Base-by-base conservation (phyloP, 1,140 invertebrate genomes). In the Rhopalosiphum maidis region DNA sequence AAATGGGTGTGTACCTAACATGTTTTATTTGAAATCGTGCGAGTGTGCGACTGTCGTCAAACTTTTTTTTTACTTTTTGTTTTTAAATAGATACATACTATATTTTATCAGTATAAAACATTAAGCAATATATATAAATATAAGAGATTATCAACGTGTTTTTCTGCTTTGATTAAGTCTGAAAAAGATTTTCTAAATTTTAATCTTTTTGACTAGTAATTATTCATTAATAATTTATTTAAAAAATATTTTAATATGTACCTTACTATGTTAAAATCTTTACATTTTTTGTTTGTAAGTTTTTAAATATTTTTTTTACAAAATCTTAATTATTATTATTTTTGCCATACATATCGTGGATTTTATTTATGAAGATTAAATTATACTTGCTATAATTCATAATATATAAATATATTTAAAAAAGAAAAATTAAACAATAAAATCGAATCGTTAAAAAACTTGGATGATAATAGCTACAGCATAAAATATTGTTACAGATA, bases 21-120 rank as follows among this genome's bases (percentile, higher is more conserved):
- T 37, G 82, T 83, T 68, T 68, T 68, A 68, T 83, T 83, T 83
- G 82, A 83, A 83, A 83, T 41, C 82, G 82, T 83, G 82, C 48
- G 48, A 48, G 15, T 48, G 48, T 48, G 46, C 77, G 82, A 83
- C 37, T 35, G 82, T 83, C 35, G 35, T 41, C 30, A n/a, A 68
- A 68, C 60, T n/a, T 68, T 68, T 68, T 68, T 68, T 60, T 68
- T n/a, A 68, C 30, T 68, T 68, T 68, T 68, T 5, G 30, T 68
- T 68, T n/a, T 68, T 68, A 4, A 68, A 60, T 60, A 60, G 11
- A 30, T 60, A 60, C 25, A 30, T 30, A 60, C 25, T 30, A 9
- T 30, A n/a, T 68, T 68, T 68, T 18, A 68, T 68, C 60, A 18
- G 60, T 18, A 68, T 68, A 15, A 11, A 30, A 68, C 60, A 68